A percentile compares a stretch with the other conserved stretches of the same genome.
Conservation (phyloP, 2,797 vertebrate genomes). For the Etheostoma perlongum region DNA sequence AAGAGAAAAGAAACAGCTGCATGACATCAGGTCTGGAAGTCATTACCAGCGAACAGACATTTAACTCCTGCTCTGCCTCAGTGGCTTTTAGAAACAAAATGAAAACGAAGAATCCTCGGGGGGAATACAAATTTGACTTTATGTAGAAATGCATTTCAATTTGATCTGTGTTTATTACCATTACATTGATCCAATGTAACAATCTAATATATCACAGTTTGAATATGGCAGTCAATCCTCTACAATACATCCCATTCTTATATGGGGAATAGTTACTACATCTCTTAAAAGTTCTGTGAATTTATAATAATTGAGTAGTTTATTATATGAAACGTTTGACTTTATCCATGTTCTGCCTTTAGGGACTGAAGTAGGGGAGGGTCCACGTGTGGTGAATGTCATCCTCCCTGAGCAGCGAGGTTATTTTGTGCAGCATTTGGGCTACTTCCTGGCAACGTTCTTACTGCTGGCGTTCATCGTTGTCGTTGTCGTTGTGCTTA, state of each 20-base stretch:
- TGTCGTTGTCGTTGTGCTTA: constrained; percentile 85
- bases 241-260: background rate
- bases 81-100: constrained; percentile 54
- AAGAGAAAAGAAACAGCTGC: constrained; percentile 75
- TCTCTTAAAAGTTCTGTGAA: background rate
- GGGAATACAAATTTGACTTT: constrained; percentile 23
- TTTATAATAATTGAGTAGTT: background rate
- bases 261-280: background rate
- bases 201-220: constrained; percentile 9
- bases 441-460: constrained; percentile 92
- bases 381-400: constrained; percentile 90
- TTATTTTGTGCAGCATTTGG: constrained; percentile 93
- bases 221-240: constrained; percentile 3
- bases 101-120: constrained; percentile 34
- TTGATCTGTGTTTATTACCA: constrained; percentile 25
- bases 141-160: constrained; percentile 17
- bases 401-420: constrained; percentile 91
- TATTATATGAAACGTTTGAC: background rate
- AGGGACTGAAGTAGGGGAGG: constrained; percentile 86
- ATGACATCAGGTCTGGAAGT: constrained; percentile 88
- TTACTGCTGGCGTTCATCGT: constrained; percentile 90
- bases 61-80: constrained; percentile 72
- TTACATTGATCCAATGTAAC: background rate
- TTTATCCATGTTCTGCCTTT: constrained; percentile 19
- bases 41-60: constrained; percentile 78